phyloP scores from a whole-genome alignment of 2,888 invertebrate genomes.

The Leptopilina myrica region DNA sequence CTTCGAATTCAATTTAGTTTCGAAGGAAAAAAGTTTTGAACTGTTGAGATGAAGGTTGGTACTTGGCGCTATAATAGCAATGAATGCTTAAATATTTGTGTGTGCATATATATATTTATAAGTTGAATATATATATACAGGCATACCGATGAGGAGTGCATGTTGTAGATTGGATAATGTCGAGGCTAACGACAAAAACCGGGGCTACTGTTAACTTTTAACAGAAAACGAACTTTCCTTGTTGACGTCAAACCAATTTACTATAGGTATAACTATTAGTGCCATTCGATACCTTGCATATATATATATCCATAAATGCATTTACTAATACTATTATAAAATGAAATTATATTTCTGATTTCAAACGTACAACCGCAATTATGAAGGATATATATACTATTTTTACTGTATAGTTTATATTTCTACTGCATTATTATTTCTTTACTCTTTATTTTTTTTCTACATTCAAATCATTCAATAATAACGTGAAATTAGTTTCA shows the following conservation, averaged over 20 bases:
- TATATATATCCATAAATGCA: neutral
- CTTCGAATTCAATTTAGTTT: conserved; percentile 14
- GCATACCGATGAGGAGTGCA: conserved; percentile 24
- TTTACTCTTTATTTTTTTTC: neutral
- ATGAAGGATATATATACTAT: neutral
- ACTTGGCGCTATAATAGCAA: conserved; percentile 34
- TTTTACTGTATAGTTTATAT: too few relatives aligned
- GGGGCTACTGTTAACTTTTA: conserved; percentile 26
- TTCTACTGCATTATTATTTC: neutral
- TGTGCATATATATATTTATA: neutral
- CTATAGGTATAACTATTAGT: neutral
- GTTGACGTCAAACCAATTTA: conserved; percentile 33
- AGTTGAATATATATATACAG: neutral
- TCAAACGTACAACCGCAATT: neutral
- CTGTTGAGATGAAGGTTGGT: conserved; percentile 15
- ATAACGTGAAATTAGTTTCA: too few relatives aligned
- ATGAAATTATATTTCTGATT: conserved; percentile 11
- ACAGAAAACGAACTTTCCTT: conserved; percentile 29
- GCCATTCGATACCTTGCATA: conserved; percentile 3
- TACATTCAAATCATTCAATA: too few relatives aligned
- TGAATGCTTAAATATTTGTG: neutral
- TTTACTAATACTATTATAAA: neutral
- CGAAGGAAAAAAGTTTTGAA: conserved; percentile 25
- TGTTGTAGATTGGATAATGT: conserved; percentile 39
- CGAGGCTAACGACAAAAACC: conserved; percentile 37